Conservation (phyloP, 2,797 vertebrate species). For the Lacerta bilineata region DNA sequence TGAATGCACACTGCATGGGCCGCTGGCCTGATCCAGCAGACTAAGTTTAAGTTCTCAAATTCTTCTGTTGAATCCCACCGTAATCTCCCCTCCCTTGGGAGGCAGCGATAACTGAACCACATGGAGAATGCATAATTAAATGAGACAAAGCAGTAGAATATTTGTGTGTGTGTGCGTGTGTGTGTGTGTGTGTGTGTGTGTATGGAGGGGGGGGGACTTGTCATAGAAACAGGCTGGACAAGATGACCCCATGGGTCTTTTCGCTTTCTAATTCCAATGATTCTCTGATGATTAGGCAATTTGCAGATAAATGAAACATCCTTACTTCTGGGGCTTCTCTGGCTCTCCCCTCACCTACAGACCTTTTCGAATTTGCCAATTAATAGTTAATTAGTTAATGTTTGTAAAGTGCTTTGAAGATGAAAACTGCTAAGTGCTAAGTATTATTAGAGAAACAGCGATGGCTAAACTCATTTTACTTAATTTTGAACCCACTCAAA, state of each 20-base stretch:
- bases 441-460: constrained; percentile 77
- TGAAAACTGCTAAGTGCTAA: constrained; percentile 75
- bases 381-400: constrained; percentile 78
- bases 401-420: constrained; percentile 63
- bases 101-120: constrained; percentile 79
- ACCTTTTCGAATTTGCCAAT: constrained; percentile 83
- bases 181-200: too few relatives aligned
- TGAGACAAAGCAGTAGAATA: constrained; percentile 77
- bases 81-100: constrained; percentile 74
- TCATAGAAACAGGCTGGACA: constrained; percentile 73
- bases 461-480: constrained; percentile 79
- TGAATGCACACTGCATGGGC: not conserved
- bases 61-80: not conserved
- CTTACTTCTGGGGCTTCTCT: constrained; percentile 79
- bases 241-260: constrained; percentile 72
- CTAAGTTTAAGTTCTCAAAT: too few relatives aligned
- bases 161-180: constrained; percentile 2
- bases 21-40: too few relatives aligned
- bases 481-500: constrained; percentile 78
- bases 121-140: constrained; percentile 85
- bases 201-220: constrained; percentile 72
- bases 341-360: constrained; percentile 82
- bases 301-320: constrained; percentile 83
- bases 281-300: constrained; percentile 83
- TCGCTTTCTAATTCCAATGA: constrained; percentile 79